A percentile compares a stretch with the other conserved stretches of the same genome.
These are phyloP conservation scores for Micropoecilia bifurca DNA, from an alignment of 2,797 vertebrate species.

Conservation along the genomic window DNA sequence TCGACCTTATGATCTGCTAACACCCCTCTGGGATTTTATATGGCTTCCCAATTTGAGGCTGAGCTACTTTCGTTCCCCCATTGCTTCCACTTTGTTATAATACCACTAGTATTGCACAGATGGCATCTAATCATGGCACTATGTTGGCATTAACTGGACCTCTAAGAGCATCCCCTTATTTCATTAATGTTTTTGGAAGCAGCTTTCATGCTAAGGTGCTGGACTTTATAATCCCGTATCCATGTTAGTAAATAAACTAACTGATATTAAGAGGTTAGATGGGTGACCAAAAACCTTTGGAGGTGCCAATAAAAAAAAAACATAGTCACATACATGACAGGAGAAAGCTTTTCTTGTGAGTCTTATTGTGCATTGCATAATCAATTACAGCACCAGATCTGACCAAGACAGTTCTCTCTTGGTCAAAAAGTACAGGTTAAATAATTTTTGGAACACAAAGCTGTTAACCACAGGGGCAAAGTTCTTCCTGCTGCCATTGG, in stretches of 20 bases:
- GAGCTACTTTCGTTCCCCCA: not conserved
- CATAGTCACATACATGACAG: not conserved
- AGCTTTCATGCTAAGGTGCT: not conserved
- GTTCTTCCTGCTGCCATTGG: slow-evolving; percentile 24
- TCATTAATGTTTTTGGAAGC: not conserved
- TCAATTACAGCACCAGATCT: slow-evolving; percentile 20
- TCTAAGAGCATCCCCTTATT: not conserved
- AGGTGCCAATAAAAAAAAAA: not conserved
- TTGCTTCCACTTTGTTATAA: not conserved
- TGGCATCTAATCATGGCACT: not conserved
- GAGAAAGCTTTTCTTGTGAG: not conserved
- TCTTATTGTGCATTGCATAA: slow-evolving; percentile 10
- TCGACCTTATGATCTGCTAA: not conserved
- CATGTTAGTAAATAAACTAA: not conserved
- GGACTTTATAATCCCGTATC: not conserved
- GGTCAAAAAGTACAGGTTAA: slow-evolving; percentile 28
- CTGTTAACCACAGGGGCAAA: slow-evolving; percentile 27
- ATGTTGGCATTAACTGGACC: not conserved
- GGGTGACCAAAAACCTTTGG: not conserved
- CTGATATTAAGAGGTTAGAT: not conserved
- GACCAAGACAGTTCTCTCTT: not conserved
- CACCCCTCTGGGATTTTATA: not conserved
- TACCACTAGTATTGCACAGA: not conserved
- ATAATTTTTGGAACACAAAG: slow-evolving; percentile 39
- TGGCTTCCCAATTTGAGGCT: not conserved